Conservation (phyloP, 2,888 invertebrate species). For the Caenorhabditis sp. region DNA sequence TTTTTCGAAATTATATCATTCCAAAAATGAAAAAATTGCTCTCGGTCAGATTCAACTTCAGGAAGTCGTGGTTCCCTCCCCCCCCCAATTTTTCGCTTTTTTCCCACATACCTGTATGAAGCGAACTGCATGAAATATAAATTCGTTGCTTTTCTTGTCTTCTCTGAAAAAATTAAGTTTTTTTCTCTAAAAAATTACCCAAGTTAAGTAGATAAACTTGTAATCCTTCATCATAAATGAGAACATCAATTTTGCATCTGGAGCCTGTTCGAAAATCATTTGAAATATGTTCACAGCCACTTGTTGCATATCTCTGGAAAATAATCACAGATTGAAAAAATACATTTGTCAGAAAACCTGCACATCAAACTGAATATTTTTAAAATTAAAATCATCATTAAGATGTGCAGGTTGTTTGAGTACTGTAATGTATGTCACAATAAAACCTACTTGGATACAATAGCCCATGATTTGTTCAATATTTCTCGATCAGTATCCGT, state of each 20-base stretch:
- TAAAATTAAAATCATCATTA: too few species aligned
- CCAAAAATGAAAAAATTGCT: too few species aligned
- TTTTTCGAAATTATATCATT: constrained; percentile 4
- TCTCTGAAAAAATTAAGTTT: constrained; percentile 17
- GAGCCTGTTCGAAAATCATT: constrained; percentile 60
- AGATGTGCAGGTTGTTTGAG: too few species aligned
- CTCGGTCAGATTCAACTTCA: too few species aligned
- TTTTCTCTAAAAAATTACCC: background rate
- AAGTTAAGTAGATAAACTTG: constrained; percentile 20
- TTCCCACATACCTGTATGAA: constrained; percentile 42
- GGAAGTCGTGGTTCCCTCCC: too few species aligned
- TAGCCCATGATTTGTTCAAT: constrained; percentile 51
- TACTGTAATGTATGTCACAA: too few species aligned
- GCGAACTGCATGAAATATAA: constrained; percentile 58
- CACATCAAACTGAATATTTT: too few species aligned
- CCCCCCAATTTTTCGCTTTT: too few species aligned
- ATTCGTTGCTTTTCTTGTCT: constrained; percentile 57
- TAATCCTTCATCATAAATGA: constrained; percentile 56
- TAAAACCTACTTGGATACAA: constrained; percentile 47
- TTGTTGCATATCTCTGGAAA: constrained; percentile 52
- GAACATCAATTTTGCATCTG: constrained; percentile 58
- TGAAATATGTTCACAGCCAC: constrained; percentile 56
- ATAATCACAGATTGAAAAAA: background rate
- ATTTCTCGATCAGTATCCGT: constrained; percentile 51
- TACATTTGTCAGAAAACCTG: too few species aligned